Base-by-base conservation (phyloP, 2,113 vertebrate species). In the Hydrolagus affinis region DNA sequence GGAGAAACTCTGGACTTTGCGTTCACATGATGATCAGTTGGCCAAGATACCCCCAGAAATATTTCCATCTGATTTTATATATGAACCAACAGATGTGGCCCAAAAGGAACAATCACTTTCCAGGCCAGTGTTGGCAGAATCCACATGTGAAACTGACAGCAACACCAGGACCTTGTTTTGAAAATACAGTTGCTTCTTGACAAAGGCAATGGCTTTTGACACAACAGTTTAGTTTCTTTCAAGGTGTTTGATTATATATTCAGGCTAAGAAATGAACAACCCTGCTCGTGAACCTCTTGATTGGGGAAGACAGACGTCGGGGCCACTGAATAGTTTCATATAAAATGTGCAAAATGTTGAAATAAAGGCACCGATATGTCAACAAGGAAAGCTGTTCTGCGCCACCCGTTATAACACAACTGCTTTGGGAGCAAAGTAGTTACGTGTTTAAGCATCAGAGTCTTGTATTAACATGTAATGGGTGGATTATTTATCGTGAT, bases 1-100 rank as follows among this genome's bases (percentile, higher is more conserved):
- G 88, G 97, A 99, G 90, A 98, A 98, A 87, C 89, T 98, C 28
- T 98, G 97, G 97, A 97, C 95, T 0, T 94, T 99, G 0, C 93
- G 94, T 85, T 91, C 91, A 25, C 94, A 92, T 0, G 97, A 99
- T 86, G 95, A 98, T 87, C 96, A 99, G 90, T 91, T 99, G 85
- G 91, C 87, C 80, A 89, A 90, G 28, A 96, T 98, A 23, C 90
- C 89, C 17, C 23, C 89, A 8, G 93, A 96, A 70, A 90, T 57
- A 0, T 88, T 98, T 62, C 97, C 97, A 64, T 91, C 94, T 85
- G 97, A 99, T 87, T 98, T 97, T 70, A 90, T 97, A 78, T 88
- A 95, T 88, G 94, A 92, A 87, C 23, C 91, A 87, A 88, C 68
- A 0, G n/a, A 59, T 15, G 4, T 25, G 17, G 70, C 21, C 3